Evolutionary conservation across 2,888 invertebrate species (phyloP).

Genomic region (Stenolophus ochropezus): DNA sequence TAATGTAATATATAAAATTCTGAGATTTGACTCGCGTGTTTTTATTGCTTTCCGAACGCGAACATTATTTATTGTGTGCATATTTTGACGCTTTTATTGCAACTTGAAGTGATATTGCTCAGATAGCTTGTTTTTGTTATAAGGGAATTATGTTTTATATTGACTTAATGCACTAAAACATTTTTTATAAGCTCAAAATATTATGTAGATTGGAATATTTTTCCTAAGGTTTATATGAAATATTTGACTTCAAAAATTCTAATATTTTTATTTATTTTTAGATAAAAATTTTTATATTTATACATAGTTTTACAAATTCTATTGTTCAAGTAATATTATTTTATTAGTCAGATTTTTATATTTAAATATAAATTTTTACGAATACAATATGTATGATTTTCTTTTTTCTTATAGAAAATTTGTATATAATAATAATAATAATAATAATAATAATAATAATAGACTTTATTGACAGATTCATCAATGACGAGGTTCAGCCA

Average conservation of each 20-base stretch:
- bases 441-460: too few species aligned
- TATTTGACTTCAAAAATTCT: too few species aligned
- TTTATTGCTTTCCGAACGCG: constrained; percentile 33
- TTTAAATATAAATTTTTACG: too few species aligned
- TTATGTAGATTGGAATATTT: not conserved
- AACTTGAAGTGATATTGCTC: constrained; percentile 22
- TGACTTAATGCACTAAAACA: not conserved
- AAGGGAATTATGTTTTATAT: constrained; percentile 1
- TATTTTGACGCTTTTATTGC: constrained; percentile 30
- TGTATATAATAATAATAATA: too few species aligned
- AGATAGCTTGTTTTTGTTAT: constrained; percentile 36
- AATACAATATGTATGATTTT: too few species aligned
- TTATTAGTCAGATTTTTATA: too few species aligned
- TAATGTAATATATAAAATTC: constrained; percentile 57
- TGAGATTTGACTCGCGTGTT: constrained; percentile 17
- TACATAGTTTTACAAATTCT: too few species aligned
- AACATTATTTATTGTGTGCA: constrained; percentile 40
- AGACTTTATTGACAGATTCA: too few species aligned
- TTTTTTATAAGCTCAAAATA: not conserved
- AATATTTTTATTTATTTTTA: too few species aligned
- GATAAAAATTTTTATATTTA: not conserved
- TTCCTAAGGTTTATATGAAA: not conserved
- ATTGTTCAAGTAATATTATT: too few species aligned
- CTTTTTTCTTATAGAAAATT: too few species aligned
- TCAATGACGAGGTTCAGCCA: too few species aligned